Percentiles rank a stretch among this genome's conserved stretches.
Conservation (phyloP, 1,140 invertebrate genomes). For the Pogonus chalceus region DNA sequence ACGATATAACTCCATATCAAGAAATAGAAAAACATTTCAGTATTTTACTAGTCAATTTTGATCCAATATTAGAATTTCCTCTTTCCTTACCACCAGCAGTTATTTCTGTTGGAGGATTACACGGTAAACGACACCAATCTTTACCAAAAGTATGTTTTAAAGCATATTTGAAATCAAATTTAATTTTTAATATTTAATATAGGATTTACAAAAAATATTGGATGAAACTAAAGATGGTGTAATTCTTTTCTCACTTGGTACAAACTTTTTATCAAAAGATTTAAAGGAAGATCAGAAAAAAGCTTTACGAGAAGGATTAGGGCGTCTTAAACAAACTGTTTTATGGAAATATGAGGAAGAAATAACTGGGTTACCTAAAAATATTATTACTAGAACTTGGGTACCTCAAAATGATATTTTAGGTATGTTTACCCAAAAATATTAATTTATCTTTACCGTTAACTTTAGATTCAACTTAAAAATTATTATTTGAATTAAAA, state of each 20-base stretch:
- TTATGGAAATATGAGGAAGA: background rate
- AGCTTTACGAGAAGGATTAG: background rate
- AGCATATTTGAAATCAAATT: no score
- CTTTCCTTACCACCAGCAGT: slow-evolving; percentile 39
- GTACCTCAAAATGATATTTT: no score
- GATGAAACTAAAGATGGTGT: background rate
- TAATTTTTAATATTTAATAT: no score
- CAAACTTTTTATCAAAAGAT: no score
- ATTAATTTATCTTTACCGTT: no score
- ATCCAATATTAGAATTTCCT: slow-evolving; percentile 34
- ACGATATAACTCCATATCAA: slow-evolving; percentile 14
- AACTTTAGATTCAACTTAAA: no score
- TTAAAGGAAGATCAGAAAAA: background rate
- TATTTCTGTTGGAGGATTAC: slow-evolving; percentile 43
- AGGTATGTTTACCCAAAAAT: no score
- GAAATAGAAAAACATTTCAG: slow-evolving; percentile 16
- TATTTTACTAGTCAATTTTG: slow-evolving; percentile 34
- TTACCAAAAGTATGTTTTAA: slow-evolving; percentile 21
- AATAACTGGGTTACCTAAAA: background rate
- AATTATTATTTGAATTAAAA: no score
- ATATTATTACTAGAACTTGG: background rate
- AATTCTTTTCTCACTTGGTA: background rate
- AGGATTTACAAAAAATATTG: background rate
- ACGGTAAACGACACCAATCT: slow-evolving; percentile 30
- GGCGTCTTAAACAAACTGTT: background rate